Base-by-base conservation (phyloP, 2,888 invertebrate genomes). In the Mimas tiliae region DNA sequence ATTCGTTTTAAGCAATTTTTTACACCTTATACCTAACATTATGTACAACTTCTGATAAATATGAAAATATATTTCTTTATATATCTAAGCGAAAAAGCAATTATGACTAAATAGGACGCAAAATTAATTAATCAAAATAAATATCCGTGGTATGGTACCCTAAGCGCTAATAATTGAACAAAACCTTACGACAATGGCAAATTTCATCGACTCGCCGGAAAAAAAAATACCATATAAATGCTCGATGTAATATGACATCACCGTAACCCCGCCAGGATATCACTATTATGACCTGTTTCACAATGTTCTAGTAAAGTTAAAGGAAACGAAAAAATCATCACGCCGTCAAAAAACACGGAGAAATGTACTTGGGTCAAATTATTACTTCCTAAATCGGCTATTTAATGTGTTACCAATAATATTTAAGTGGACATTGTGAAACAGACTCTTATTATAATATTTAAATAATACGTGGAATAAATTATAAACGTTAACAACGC, bases 21-120 rank as follows among this genome's bases (percentile, higher is more conserved):
- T 86, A 89, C 88, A 89, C 88, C 88, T 82, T 85, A 88, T 83
- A 84, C 72, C 76, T 76, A 79, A 78, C 76, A 82, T 76, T 90
- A 89, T 90, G 83, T 90, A 90, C 90, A 90, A 79, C 76, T 83
- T 80, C 79, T 83, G 83, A 75, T 80, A 79, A 81, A 86, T 87
- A 88, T 78, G 84, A 88, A 88, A 87, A 88, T 88, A 89, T 87
- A 71, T 80, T 80, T 78, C 82, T 76, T 76, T 73, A 72, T 69
- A 68, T 74, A 76, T 63, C 63, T 66, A 66, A 66, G 66, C 66
- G 63, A 63, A 66, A 65, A 68, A 66, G 66, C 66, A 66, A 62
- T 62, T 66, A 68, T 68, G 47, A 66, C 65, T 73, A 69, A 70
- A 72, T 69, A 73, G 71, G 73, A 76, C 78, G 75, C 76, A 72